Evolutionary conservation across 2,888 invertebrate species (phyloP), one percentile per base, ranked within the genome.

Genomic region (Conomelus anceps): DNA sequence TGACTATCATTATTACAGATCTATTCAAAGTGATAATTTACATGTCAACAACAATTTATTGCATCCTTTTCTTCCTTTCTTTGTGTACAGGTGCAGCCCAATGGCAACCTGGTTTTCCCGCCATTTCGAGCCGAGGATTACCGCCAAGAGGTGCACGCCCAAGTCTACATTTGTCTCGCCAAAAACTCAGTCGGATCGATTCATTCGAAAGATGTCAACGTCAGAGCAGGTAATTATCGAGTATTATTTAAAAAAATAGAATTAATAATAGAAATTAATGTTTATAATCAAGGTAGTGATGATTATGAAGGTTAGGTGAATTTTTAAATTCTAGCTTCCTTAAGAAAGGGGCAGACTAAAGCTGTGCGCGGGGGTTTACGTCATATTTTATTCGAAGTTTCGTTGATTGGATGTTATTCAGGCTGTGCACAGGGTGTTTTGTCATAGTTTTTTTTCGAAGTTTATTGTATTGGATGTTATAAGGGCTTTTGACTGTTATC

Each of bases 71-170:
- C 20, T 90, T 0, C 29, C 88, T 22, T 4, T 86, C 88, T 13
- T 84, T 87, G 63, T 88, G 92, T 93, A 22, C 94, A 97, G 95
- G 96, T 97, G 90, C 94, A 98, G 92, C 96, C 98, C 89, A 98
- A 98, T 93, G 98, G 98, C 92, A 98, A 98, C 93, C 94, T 99
- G 92, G 97, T 98, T 88, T 98, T 99, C 93, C 98, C 98, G 90
- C 98, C 98, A 41, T 99, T 99, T 95, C 96, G 98, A 90, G 98
- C 98, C 88, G 97, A 98, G 93, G 97, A 98, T 93, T 98, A 98
- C 93, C 95, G 97, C 86, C 98, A 98, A 93, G 98, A 98, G 93
- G 98, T 98, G 87, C 98, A 99, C 93, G 98, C 98, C 90, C 98
- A 98, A 94, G 97, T 98, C 90, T 98, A 99, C 94, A 97, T 98